Conservation (phyloP, 2,113 vertebrate genomes). For the Ailurus styani region DNA sequence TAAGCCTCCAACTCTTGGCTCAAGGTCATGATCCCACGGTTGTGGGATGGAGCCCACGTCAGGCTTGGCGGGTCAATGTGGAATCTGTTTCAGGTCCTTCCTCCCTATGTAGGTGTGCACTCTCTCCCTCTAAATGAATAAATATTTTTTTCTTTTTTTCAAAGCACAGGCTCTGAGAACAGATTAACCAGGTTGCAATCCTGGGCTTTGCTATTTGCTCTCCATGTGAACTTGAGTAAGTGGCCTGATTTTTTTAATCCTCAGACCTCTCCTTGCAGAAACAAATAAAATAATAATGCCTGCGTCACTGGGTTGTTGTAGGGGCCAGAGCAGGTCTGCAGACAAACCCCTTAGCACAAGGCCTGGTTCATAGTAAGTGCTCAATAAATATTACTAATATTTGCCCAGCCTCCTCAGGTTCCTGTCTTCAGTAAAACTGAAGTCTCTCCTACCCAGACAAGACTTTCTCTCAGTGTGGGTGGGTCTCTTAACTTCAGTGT, state of each 20-base stretch:
- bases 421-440: background rate
- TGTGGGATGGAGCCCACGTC: background rate
- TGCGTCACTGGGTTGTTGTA: background rate
- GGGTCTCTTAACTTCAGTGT: background rate
- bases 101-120: rapidly evolving
- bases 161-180: background rate
- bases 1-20: background rate
- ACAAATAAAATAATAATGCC: background rate
- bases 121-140: background rate
- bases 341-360: background rate
- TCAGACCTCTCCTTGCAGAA: background rate
- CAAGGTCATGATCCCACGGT: background rate
- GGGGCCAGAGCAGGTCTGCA: background rate
- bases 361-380: background rate
- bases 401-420: background rate
- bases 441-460: background rate
- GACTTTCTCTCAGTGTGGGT: background rate
- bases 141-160: background rate
- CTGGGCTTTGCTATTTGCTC: background rate
- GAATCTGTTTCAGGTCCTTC: background rate
- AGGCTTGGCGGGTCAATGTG: background rate
- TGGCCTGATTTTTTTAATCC: background rate
- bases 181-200: background rate
- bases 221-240: background rate
- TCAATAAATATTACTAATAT: background rate